These are phyloP conservation scores for Mesopsocus fuscifrons DNA, from an alignment of 2,888 invertebrate genomes.

Conservation along the genomic window DNA sequence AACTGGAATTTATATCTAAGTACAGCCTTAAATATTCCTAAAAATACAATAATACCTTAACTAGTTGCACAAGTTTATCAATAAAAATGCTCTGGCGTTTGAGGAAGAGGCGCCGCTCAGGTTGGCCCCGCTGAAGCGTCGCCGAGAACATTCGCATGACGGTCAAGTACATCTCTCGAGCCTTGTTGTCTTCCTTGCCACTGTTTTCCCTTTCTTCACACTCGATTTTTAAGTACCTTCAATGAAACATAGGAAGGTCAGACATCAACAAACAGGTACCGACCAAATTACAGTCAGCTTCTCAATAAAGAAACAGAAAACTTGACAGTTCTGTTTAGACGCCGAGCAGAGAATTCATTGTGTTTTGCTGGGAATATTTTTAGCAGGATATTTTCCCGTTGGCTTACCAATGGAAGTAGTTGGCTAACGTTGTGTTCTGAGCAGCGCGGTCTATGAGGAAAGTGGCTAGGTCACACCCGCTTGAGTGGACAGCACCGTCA, in stretches of 20 bases:
- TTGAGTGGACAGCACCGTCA: too few species aligned
- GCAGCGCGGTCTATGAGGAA: slow-evolving; percentile 83
- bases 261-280: too few species aligned
- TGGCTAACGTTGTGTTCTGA: slow-evolving; percentile 73
- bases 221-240: slow-evolving; percentile 66
- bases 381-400: too few species aligned
- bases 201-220: slow-evolving; percentile 81
- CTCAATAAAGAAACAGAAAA: not conserved
- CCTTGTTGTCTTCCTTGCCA: slow-evolving; percentile 48
- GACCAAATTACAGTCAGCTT: too few species aligned
- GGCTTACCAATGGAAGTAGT: slow-evolving; percentile 87
- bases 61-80: slow-evolving; percentile 65
- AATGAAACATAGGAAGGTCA: too few species aligned
- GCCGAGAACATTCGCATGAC: slow-evolving; percentile 64
- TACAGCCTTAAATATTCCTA: too few species aligned
- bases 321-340: not conserved
- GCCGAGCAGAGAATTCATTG: too few species aligned
- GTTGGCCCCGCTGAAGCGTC: slow-evolving; percentile 30
- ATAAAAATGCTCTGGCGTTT: slow-evolving; percentile 79
- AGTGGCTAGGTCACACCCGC: slow-evolving; percentile 48
- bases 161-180: slow-evolving; percentile 69
- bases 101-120: slow-evolving; percentile 52
- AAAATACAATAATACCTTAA: slow-evolving; percentile 1
- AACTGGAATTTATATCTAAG: too few species aligned
- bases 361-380: too few species aligned